Conservation (phyloP, 2,113 vertebrate species). For the Rutilus rutilus region DNA sequence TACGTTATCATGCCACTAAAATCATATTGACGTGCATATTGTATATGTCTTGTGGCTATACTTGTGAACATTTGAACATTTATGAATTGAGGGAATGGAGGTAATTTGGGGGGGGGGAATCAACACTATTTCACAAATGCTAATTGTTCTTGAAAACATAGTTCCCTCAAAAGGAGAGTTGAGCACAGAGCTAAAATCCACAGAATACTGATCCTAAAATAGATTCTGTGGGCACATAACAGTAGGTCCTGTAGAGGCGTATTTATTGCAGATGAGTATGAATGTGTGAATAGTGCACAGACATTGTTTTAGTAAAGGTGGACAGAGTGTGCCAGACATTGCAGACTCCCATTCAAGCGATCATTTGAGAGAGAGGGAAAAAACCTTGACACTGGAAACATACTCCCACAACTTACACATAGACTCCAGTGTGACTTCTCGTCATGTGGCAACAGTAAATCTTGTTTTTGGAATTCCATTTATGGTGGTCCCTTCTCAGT, state of each 20-base stretch:
- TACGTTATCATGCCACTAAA: background rate
- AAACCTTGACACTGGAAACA: constrained; percentile 32
- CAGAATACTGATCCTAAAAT: background rate
- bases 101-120: background rate
- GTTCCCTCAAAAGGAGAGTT: background rate
- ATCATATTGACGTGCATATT: background rate
- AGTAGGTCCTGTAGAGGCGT: background rate
- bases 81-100: background rate
- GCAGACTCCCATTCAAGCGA: constrained; percentile 24
- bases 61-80: background rate
- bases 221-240: background rate
- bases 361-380: background rate
- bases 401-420: constrained; percentile 20
- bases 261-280: background rate
- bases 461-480: constrained; percentile 31
- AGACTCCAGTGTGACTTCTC: background rate
- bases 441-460: constrained; percentile 47
- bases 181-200: background rate
- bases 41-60: background rate
- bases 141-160: background rate
- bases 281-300: constrained; percentile 18
- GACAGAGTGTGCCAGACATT: constrained; percentile 30
- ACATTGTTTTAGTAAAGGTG: constrained; percentile 24
- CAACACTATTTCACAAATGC: background rate
- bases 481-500: constrained; percentile 15